Percentiles rank a stretch among this genome's conserved stretches.
These are phyloP conservation scores for Cryptocephalus moraei DNA, from an alignment of 2,888 invertebrate species.

Conservation along the genomic window DNA sequence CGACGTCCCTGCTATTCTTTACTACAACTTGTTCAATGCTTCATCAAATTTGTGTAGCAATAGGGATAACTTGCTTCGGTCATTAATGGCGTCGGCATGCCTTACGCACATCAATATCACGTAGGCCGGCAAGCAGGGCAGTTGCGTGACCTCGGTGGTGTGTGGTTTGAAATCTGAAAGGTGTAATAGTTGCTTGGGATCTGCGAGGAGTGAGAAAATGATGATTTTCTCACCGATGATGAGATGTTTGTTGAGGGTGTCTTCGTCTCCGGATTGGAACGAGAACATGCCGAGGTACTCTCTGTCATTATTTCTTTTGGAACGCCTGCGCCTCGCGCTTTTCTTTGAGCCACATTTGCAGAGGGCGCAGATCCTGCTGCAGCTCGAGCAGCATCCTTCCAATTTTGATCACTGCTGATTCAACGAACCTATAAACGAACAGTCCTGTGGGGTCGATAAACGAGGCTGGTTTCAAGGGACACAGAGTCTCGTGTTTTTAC, in stretches of 20 bases:
- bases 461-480: no score
- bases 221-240: constrained; percentile 53
- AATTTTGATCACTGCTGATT: constrained; percentile 23
- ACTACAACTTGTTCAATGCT: constrained; percentile 72
- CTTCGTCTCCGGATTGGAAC: constrained; percentile 73
- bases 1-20: constrained; percentile 67
- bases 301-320: constrained; percentile 65
- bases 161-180: constrained; percentile 59
- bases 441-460: no score
- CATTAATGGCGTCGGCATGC: constrained; percentile 89
- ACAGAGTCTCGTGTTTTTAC: no score
- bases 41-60: constrained; percentile 68
- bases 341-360: no score
- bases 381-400: constrained; percentile 69
- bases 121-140: constrained; percentile 91
- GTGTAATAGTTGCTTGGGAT: no score
- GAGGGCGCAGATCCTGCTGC: constrained; percentile 75
- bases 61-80: constrained; percentile 86
- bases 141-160: constrained; percentile 59
- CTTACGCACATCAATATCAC: constrained; percentile 95
- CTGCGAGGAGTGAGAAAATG: neutral
- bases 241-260: constrained; percentile 67
- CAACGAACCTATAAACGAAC: neutral
- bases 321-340: constrained; percentile 65
- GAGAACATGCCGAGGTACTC: constrained; percentile 89